Percentiles rank a stretch among this genome's conserved stretches.
These are phyloP conservation scores for Lates calcarifer DNA, from an alignment of 2,113 vertebrate genomes.

Conservation along the genomic window DNA sequence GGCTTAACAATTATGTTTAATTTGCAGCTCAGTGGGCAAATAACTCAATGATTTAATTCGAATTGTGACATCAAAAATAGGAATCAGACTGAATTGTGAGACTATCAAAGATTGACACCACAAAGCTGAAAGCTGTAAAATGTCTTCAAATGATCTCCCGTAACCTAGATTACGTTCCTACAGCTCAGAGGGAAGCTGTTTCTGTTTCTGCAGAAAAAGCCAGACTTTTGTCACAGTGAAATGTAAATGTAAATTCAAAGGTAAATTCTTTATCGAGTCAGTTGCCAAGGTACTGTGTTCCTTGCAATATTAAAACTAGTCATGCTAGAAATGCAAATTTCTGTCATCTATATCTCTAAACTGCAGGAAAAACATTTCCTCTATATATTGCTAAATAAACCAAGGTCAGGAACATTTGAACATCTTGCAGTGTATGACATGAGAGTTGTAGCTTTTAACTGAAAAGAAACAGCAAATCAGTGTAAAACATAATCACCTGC, in stretches of 20 bases:
- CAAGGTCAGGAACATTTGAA: not conserved
- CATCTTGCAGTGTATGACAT: not conserved
- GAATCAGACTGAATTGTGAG: not conserved
- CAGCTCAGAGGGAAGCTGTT: not conserved
- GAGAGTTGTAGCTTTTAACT: not conserved
- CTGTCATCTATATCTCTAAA: not conserved
- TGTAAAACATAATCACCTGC: not conserved
- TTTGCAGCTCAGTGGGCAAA: too few species aligned
- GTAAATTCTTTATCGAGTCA: not conserved
- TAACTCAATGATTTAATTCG: too few species aligned
- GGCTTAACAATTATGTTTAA: too few species aligned
- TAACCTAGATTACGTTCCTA: not conserved
- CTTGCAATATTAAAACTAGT: not conserved
- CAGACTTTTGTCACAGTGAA: not conserved
- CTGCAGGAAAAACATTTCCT: not conserved
- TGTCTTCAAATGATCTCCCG: slow-evolving; percentile 3
- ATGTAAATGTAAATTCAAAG: too few species aligned
- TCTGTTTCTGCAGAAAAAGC: not conserved
- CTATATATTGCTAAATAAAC: not conserved
- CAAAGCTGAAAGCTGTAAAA: not conserved
- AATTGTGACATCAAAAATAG: too few species aligned
- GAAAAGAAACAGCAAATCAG: not conserved
- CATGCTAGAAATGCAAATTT: not conserved
- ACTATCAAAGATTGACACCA: not conserved
- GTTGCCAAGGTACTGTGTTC: not conserved